These are phyloP conservation scores for Hemibagrus guttatus DNA, from an alignment of 2,797 vertebrate species.

Conservation along the genomic window DNA sequence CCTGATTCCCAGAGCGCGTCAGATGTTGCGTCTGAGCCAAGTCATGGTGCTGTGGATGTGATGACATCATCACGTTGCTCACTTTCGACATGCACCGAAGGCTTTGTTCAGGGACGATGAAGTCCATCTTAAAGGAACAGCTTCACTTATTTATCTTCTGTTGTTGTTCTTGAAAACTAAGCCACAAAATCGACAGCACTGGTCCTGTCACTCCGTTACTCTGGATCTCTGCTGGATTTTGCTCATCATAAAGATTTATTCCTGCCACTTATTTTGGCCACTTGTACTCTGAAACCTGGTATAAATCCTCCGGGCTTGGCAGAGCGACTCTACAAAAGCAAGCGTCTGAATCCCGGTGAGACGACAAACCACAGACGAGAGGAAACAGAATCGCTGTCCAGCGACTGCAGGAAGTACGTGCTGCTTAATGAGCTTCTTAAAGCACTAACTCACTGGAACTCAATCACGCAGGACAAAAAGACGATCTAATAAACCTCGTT, in stretches of 20 bases:
- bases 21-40: background rate
- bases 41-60: background rate
- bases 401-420: background rate
- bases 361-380: background rate
- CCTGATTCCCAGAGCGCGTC: background rate
- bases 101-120: background rate
- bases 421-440: background rate
- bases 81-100: background rate
- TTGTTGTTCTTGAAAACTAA: background rate
- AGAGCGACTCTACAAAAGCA: no score
- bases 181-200: background rate
- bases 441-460: background rate
- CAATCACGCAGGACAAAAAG: background rate
- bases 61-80: background rate
- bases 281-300: background rate
- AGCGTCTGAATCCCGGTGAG: background rate
- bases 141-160: background rate
- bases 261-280: constrained; percentile 7
- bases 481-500: background rate
- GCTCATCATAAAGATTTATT: constrained; percentile 29
- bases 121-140: background rate
- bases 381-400: background rate
- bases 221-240: background rate
- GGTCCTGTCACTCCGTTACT: no score
- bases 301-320: background rate